Percentiles rank a stretch among this genome's conserved stretches.
phyloP scores from a whole-genome alignment of 2,797 vertebrate species.

The Tarsius wallacei region DNA sequence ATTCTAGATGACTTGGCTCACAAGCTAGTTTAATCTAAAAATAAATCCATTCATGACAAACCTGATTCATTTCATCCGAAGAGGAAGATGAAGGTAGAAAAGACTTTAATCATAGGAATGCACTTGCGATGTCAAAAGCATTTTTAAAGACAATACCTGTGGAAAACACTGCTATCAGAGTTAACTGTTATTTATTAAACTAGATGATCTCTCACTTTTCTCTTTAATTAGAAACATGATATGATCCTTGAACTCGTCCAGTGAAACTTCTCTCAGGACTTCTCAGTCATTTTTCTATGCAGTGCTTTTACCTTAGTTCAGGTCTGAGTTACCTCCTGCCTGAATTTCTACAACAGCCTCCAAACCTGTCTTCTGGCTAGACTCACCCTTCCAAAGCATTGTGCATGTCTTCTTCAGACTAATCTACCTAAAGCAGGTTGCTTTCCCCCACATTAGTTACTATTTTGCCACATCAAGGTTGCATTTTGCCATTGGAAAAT shows the following conservation, averaged over 20 bases:
- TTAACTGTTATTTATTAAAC: not conserved
- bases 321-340: not conserved
- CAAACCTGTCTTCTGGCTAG: not conserved
- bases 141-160: slow-evolving; percentile 1
- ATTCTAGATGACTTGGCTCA: not conserved
- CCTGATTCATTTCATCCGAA: not conserved
- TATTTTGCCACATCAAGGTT: not conserved
- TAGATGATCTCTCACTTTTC: not conserved
- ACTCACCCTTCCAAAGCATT: rapidly evolving
- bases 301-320: not conserved
- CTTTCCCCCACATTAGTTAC: not conserved
- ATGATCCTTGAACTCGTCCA: not conserved
- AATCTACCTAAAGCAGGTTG: not conserved
- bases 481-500: not conserved
- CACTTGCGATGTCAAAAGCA: not conserved
- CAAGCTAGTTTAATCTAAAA: not conserved
- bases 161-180: not conserved
- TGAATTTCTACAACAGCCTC: slow-evolving; percentile 6
- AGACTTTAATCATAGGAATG: not conserved
- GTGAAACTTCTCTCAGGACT: not conserved
- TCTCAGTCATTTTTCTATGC: not conserved
- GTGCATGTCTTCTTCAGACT: not conserved
- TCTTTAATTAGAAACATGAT: not conserved
- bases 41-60: not conserved
- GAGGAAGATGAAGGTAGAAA: not conserved